Conservation (phyloP, 2,113 vertebrate species). For the Pomatostomus ruficeps region DNA sequence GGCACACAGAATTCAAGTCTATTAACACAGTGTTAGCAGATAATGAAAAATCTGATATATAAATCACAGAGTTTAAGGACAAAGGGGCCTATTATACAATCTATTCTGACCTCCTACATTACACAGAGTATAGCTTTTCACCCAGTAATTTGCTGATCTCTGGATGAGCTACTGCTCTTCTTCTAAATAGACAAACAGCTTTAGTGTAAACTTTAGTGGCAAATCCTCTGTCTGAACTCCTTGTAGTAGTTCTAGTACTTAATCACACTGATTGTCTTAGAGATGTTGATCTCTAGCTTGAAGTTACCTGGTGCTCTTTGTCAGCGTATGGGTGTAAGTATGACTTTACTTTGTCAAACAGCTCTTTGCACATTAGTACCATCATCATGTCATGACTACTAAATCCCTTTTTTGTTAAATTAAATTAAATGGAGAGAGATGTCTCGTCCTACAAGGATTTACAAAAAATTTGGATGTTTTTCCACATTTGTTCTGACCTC, state of each 20-base stretch:
- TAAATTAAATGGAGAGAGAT: not conserved
- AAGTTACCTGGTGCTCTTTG: not conserved
- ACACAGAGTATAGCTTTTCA: not conserved
- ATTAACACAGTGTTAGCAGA: not conserved
- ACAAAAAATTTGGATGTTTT: not conserved
- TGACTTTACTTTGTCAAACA: not conserved
- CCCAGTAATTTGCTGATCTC: not conserved
- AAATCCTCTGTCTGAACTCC: not conserved
- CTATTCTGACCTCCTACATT: not conserved
- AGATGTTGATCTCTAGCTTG: not conserved
- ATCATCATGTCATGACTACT: not conserved
- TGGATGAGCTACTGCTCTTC: not conserved
- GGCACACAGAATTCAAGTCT: not conserved
- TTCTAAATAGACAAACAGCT: not conserved
- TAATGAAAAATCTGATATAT: not conserved
- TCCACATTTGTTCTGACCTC: not conserved
- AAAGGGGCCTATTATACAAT: not conserved
- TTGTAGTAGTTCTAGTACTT: not conserved
- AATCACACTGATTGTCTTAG: not conserved
- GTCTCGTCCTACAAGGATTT: not conserved
- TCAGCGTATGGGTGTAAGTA: not conserved
- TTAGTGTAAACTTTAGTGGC: not conserved
- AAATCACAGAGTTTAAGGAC: not conserved
- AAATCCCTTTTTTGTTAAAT: not conserved
- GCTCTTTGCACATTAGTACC: not conserved